phyloP scores from a whole-genome alignment of 1,140 invertebrate species.

The Listronotus oregonensis region DNA sequence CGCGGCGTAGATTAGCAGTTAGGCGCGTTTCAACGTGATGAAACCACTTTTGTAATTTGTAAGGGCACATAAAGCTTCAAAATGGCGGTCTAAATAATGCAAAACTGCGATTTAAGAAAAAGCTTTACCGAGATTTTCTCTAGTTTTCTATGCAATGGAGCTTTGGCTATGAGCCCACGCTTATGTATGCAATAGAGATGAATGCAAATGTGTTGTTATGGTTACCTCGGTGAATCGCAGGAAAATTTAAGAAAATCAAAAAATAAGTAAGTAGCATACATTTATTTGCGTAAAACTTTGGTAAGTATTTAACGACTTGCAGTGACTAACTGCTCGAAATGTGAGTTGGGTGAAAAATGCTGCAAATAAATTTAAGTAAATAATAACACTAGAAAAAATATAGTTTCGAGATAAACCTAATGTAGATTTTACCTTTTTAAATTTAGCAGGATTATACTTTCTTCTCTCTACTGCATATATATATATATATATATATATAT shows the following conservation, averaged over 20 bases:
- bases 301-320: too few species aligned
- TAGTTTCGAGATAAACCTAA: too few species aligned
- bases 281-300: slow-evolving; percentile 5
- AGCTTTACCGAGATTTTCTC: slow-evolving; percentile 30
- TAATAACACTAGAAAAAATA: too few species aligned
- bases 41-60: slow-evolving; percentile 39
- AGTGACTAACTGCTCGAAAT: too few species aligned
- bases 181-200: slow-evolving; percentile 18
- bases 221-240: slow-evolving; percentile 1
- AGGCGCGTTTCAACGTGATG: slow-evolving; percentile 34
- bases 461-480: too few species aligned
- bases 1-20: slow-evolving; percentile 37
- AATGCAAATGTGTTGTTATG: slow-evolving; percentile 26
- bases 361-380: too few species aligned
- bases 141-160: slow-evolving; percentile 13
- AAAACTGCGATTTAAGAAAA: slow-evolving; percentile 32
- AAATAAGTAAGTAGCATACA: background rate
- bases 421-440: too few species aligned
- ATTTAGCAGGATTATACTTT: too few species aligned
- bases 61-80: slow-evolving; percentile 30
- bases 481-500: slow-evolving; percentile 1
- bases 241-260: too few species aligned
- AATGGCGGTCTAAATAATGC: slow-evolving; percentile 34
- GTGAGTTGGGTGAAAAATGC: too few species aligned
- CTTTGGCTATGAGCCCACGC: slow-evolving; percentile 11